Conservation (phyloP, 1,140 invertebrate species). For the Druon quercuslanigerum region DNA sequence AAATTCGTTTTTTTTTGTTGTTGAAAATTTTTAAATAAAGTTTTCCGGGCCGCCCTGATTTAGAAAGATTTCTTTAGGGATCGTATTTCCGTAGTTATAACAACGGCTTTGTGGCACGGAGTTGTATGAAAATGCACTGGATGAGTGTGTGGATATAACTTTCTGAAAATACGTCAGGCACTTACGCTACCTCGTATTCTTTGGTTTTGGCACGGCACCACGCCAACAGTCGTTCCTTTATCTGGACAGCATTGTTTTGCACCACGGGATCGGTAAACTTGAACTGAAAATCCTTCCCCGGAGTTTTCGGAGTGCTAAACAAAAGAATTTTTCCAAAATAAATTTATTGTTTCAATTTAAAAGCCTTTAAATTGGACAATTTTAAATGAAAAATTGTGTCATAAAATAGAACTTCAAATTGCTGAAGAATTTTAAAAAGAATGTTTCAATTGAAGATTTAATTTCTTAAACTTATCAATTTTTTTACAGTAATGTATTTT, state of each 20-base stretch:
- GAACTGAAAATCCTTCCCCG: constrained; percentile 80
- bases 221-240: constrained; percentile 95
- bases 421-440: too few species aligned
- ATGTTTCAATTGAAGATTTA: too few species aligned
- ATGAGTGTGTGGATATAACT: not conserved
- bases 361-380: too few species aligned
- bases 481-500: too few species aligned
- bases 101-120: not conserved
- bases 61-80: too few species aligned
- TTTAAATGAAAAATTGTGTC: too few species aligned
- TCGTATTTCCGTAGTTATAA: not conserved
- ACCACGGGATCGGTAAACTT: constrained; percentile 91
- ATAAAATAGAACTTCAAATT: too few species aligned
- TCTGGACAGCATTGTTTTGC: constrained; percentile 90
- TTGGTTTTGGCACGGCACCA: constrained; percentile 97
- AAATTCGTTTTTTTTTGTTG: too few species aligned
- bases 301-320: constrained; percentile 68
- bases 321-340: constrained; percentile 38
- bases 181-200: constrained; percentile 90
- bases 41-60: too few species aligned
- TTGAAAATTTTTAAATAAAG: too few species aligned
- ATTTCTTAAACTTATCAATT: too few species aligned
- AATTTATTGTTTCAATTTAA: too few species aligned
- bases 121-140: not conserved
- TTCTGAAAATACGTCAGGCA: constrained; percentile 8